phyloP scores from a whole-genome alignment of 1,140 invertebrate genomes.

The Drosophila arizonae region DNA sequence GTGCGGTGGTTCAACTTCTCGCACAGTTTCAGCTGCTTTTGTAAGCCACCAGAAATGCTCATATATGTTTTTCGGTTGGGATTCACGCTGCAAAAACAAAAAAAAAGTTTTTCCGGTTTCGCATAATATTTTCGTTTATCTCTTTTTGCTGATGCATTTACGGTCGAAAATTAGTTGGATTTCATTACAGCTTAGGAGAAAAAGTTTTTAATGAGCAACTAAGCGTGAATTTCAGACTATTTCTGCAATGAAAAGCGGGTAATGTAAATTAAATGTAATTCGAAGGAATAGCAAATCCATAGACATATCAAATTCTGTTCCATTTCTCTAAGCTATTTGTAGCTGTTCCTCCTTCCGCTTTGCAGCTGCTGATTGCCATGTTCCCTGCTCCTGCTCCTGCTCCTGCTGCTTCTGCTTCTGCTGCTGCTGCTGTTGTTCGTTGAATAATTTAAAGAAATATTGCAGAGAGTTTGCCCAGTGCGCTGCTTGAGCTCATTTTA shows the following conservation, averaged over 20 bases:
- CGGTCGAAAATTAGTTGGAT: not conserved
- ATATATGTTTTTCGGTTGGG: constrained; percentile 8
- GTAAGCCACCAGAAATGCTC: constrained; percentile 44
- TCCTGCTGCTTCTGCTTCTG: not conserved
- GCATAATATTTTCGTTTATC: constrained; percentile 42
- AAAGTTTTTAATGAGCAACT: too few species aligned
- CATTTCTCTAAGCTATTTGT: not conserved
- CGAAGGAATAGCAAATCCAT: too few species aligned
- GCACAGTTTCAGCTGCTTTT: constrained; percentile 37
- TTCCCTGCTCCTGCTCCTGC: not conserved
- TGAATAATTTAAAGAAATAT: constrained; percentile 39
- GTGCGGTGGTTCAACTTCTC: constrained; percentile 41
- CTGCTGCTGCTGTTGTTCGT: not conserved
- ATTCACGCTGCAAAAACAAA: not conserved
- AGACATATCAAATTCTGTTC: not conserved
- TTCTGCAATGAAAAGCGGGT: too few species aligned
- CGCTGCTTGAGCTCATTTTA: constrained; percentile 22
- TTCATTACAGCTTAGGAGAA: not conserved
- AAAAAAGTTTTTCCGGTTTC: constrained; percentile 61
- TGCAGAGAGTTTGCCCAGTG: not conserved
- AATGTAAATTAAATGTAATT: too few species aligned
- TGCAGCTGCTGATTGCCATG: not conserved
- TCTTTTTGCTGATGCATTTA: not conserved
- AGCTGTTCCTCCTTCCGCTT: not conserved
- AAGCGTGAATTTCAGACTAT: too few species aligned